These are phyloP conservation scores for Eupsittula cactorum DNA, from an alignment of 2,113 vertebrate species.

Conservation along the genomic window DNA sequence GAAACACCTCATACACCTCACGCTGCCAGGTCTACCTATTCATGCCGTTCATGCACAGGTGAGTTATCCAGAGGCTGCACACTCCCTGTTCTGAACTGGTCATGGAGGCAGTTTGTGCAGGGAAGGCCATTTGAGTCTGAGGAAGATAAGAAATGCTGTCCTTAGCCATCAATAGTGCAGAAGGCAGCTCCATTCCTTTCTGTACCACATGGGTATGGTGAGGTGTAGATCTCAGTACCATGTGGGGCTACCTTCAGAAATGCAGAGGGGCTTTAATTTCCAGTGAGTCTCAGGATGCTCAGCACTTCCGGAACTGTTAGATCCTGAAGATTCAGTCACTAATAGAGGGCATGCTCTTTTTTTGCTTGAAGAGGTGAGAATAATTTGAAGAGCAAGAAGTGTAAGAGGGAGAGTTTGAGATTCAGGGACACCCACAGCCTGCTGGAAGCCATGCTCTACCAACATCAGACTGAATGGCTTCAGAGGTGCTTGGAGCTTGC, in stretches of 20 bases:
- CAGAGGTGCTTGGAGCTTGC: neutral
- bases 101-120: neutral
- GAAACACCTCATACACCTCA: neutral
- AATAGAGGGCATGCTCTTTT: neutral
- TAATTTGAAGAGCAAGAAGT: neutral
- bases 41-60: neutral
- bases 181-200: neutral
- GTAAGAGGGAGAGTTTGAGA: neutral
- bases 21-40: neutral
- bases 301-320: neutral
- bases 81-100: neutral
- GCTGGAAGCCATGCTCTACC: neutral
- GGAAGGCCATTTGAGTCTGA: neutral
- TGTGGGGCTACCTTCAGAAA: neutral
- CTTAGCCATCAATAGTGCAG: neutral
- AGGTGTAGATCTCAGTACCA: accelerated
- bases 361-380: neutral
- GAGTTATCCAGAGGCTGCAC: neutral
- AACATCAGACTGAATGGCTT: neutral
- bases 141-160: neutral
- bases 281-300: neutral
- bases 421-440: neutral
- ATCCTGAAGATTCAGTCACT: neutral
- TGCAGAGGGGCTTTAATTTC: neutral
- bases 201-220: neutral